Base-by-base conservation (phyloP, 2,797 vertebrate genomes). In the Jordanella pulchra region DNA sequence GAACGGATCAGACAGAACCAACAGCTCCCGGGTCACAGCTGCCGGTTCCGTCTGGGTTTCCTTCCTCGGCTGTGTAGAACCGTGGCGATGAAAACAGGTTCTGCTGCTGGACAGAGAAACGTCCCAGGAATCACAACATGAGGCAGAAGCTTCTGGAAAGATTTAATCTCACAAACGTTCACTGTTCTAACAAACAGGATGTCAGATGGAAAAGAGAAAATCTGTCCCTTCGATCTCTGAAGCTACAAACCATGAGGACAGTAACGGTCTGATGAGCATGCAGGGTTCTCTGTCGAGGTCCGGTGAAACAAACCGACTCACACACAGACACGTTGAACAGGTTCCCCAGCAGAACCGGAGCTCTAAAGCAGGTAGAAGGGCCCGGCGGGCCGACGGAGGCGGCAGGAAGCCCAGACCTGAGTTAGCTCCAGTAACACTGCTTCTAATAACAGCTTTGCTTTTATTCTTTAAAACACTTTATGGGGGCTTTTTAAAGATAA, bases 131-230 rank as follows among this genome's bases (percentile, higher is more conserved):
- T 69, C 0, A 87, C 58, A 63, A 83, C 77, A 85, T 18, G 1
- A 87, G 71, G 18, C 80, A 78, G 73, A 83, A 90, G 79, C 76
- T 86, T 89, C 86, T 89, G 88, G 71, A 91, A 91, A 91, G 84
- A 78, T 92, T 92, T 91, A 91, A 90, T 90, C 79, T 91, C 82
- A 90, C 73, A 68, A 84, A 79, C 55, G 80, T 85, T 77, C 79
- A 89, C 83, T 88, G 86, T 83, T 89, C 81, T 83, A 84, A 84
- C 84, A 86, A 87, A 91, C 89, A 89, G 84, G 78, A 87, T 77
- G 85, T 76, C 86, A 81, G 80, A 87, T 78, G 85, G 81, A 86
- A 76, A 85, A 76, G 73, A 80, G 84, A 85, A 81, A 86, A 83
- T 63, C 80, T 83, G 71, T 78, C 70, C 70, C 81, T 85, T 82